These are phyloP conservation scores for Hydractinia symbiolongicarpus DNA, from an alignment of 30 jellyfish, hydroid and myxozoan species.

Conservation along the genomic window DNA sequence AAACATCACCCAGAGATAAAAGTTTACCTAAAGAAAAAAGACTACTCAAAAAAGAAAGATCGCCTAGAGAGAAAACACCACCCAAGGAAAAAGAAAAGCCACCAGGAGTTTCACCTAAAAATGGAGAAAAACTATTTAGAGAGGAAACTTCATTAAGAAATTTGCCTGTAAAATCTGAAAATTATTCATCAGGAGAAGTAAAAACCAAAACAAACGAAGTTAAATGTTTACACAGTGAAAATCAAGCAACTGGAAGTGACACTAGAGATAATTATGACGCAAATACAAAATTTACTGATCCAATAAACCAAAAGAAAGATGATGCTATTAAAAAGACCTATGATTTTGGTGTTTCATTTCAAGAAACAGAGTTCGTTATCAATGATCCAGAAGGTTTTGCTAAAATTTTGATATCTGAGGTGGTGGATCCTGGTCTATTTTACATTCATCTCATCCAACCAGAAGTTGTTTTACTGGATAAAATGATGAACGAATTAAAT, in stretches of 20 bases:
- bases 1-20: not conserved
- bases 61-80: not conserved
- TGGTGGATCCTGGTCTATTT: constrained; percentile 64
- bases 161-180: too few relatives aligned
- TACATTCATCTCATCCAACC: constrained; percentile 84
- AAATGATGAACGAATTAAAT: constrained; percentile 41
- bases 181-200: not conserved
- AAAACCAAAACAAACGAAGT: not conserved
- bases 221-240: not conserved
- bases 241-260: not conserved
- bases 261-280: not conserved
- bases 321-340: not conserved
- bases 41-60: not conserved
- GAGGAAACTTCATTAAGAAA: too few relatives aligned
- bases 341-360: constrained; percentile 7
- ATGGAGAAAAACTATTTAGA: too few relatives aligned
- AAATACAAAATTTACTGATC: not conserved
- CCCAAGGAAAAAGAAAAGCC: not conserved
- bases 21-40: not conserved
- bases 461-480: constrained; percentile 58
- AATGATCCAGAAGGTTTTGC: constrained; percentile 50
- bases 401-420: constrained; percentile 70
- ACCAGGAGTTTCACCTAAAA: not conserved
- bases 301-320: not conserved
- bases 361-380: constrained; percentile 15